phyloP scores from a whole-genome alignment of 2,797 vertebrate species.

The Falco naumanni region DNA sequence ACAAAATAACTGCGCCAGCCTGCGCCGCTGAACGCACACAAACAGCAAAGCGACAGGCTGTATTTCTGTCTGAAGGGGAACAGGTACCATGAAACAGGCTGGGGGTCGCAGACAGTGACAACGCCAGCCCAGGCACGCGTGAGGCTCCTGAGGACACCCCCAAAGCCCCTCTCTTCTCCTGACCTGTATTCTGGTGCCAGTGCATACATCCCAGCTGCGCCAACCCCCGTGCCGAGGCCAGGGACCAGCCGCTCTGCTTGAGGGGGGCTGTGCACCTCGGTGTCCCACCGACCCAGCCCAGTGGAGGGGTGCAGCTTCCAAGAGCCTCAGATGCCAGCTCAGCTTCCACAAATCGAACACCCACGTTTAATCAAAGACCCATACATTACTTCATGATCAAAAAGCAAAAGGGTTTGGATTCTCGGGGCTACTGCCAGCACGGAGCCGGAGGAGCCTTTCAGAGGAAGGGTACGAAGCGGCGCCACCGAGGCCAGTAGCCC shows the following conservation, averaged over 20 bases:
- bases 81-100: not conserved
- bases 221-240: accelerated
- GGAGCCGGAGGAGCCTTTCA: not conserved
- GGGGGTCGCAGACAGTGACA: not conserved
- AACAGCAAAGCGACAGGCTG: not conserved
- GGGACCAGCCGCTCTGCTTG: not conserved
- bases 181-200: not conserved
- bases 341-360: not conserved
- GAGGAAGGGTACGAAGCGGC: not conserved
- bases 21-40: not conserved
- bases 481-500: not conserved
- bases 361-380: not conserved
- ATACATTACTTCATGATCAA: not conserved
- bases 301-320: not conserved
- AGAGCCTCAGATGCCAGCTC: not conserved
- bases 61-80: not conserved
- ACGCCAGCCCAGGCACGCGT: accelerated
- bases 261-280: not conserved
- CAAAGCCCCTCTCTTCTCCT: not conserved
- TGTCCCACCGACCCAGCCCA: not conserved
- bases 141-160: not conserved
- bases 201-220: accelerated
- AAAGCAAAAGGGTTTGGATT: not conserved
- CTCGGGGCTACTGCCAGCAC: accelerated
- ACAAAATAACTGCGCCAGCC: not conserved